Percentiles rank a stretch among this genome's conserved stretches.
Conservation (phyloP, 2,888 invertebrate species). For the Dryadula phaetusa region DNA sequence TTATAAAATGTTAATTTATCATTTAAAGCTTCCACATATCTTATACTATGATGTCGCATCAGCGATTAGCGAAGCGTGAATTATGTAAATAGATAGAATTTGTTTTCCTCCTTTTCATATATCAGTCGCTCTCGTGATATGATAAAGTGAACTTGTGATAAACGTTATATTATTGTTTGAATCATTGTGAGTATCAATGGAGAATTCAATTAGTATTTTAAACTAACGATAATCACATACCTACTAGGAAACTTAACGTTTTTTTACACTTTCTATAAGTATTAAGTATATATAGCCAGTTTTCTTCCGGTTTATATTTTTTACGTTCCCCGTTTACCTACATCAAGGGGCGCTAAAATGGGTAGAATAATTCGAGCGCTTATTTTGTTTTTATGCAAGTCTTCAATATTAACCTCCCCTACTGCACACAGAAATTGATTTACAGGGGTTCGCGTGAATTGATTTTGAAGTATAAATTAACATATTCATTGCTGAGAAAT, state of each 20-base stretch:
- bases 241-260: background rate
- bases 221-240: constrained; percentile 1
- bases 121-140: constrained; percentile 43
- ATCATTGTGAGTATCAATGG: constrained; percentile 6
- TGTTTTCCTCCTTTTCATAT: constrained; percentile 16
- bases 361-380: constrained; percentile 54
- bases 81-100: constrained; percentile 18
- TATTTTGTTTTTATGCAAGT: constrained; percentile 50
- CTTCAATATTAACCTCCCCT: constrained; percentile 44
- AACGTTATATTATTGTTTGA: background rate
- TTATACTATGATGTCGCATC: constrained; percentile 28
- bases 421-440: constrained; percentile 38
- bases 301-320: constrained; percentile 61
- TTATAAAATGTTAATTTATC: no score
- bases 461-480: constrained; percentile 41
- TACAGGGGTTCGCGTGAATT: constrained; percentile 42
- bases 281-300: background rate
- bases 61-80: constrained; percentile 36
- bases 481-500: constrained; percentile 40
- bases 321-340: constrained; percentile 55
- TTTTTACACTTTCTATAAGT: background rate
- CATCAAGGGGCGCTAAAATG: constrained; percentile 65
- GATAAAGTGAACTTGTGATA: constrained; percentile 42
- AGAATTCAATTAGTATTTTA: constrained; percentile 43
- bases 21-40: background rate